Percentiles rank a stretch among this genome's conserved stretches.
phyloP scores from a whole-genome alignment of 2,888 invertebrate species.

The Parapristionchus giblindavisi region DNA sequence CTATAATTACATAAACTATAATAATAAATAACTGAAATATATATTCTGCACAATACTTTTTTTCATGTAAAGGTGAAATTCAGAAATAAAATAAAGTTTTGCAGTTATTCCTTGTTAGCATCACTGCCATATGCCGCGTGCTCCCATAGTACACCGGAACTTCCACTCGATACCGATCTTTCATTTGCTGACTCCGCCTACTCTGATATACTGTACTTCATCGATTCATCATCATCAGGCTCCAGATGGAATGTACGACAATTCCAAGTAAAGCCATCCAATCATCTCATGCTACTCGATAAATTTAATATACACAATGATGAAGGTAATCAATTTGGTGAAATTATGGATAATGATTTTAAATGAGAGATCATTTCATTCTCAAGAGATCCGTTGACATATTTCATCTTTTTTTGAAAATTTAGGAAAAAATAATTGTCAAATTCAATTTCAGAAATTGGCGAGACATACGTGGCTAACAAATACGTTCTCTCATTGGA shows the following conservation, averaged over 20 bases:
- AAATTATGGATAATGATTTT: background rate
- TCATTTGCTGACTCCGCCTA: constrained; percentile 53
- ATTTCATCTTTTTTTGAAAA: background rate
- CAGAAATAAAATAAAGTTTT: too few relatives aligned
- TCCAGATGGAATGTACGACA: constrained; percentile 14
- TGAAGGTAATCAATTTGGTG: background rate
- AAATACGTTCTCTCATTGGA: constrained; percentile 22
- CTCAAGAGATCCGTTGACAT: background rate
- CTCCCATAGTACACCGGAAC: constrained; percentile 50
- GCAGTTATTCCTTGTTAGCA: constrained; percentile 59
- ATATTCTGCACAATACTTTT: too few relatives aligned
- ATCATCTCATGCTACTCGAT: background rate
- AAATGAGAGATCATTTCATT: too few relatives aligned
- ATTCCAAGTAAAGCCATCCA: constrained; percentile 10
- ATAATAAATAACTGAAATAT: too few relatives aligned
- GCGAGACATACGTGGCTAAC: background rate
- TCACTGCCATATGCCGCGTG: constrained; percentile 60
- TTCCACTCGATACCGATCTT: constrained; percentile 51
- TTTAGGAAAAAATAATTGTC: background rate
- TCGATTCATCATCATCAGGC: constrained; percentile 52
- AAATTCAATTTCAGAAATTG: background rate
- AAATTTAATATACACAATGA: constrained; percentile 20
- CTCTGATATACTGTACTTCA: constrained; percentile 59
- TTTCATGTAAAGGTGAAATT: too few relatives aligned
- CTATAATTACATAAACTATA: too few relatives aligned